Base-by-base conservation (phyloP, 2,113 vertebrate genomes). In the Aptenodytes patagonicus region DNA sequence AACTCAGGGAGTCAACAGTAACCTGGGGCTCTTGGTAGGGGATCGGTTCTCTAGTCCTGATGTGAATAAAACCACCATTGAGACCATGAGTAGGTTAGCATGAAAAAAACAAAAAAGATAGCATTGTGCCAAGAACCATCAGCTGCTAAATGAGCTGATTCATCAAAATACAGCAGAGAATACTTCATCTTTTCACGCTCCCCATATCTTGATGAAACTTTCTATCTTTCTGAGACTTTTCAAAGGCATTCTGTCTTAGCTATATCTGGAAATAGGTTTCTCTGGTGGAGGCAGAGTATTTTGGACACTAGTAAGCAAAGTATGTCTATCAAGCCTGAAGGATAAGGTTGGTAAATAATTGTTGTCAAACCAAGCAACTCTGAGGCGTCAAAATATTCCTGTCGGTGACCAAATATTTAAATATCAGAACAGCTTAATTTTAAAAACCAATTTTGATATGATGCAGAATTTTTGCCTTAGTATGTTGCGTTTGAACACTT, bases 81-180 rank as follows among this genome's bases (percentile, higher is more conserved):
- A 66, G 62, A 91, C 1, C 0, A 25, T 0, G 6, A 18, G 5
- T 14, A 80, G 29, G 47, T 42, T 64, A 73, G 20, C n/a, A 60
- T 1, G 10, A 15, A 58, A 61, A 34, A n/a, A 21, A 4, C 3
- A 9, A 16, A 38, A 49, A 46, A 26, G 20, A 6, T 4, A n/a
- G 8, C 25, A 25, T 12, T 25, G 15, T 49, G 55, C 28, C 62
- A 94, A 70, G 84, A 93, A 73, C 38, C 82, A 90, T 62, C 75
- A 75, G 29, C 76, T 73, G 42, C 66, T 80, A 77, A 95, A 88
- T 47, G 46, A 90, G 44, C 44, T 57, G 44, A 94, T 70, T 80
- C 64, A 83, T 51, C 46, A 54, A 73, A 88, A 92, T 3, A 38
- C 31, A 81, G 42, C 58, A 79, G 52, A 69, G 32, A 77, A 54